phyloP scores from a whole-genome alignment of 2,888 invertebrate genomes.

The Drosophila bunnanda region DNA sequence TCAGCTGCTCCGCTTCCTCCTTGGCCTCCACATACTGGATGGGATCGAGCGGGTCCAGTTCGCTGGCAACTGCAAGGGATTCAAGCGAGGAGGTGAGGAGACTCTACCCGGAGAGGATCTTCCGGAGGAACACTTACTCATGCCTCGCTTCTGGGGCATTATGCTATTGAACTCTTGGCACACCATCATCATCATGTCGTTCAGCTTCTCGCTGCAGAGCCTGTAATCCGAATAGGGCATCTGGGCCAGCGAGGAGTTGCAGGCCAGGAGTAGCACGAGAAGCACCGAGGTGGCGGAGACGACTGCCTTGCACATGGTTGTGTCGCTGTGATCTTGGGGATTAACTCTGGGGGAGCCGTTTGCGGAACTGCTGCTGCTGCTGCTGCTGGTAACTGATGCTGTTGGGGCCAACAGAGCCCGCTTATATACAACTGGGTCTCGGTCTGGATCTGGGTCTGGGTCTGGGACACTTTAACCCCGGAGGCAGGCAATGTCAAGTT shows the following conservation, averaged over 20 bases:
- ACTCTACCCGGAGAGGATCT: background rate
- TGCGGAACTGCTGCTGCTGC: conserved; percentile 3
- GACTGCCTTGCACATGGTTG: conserved; percentile 16
- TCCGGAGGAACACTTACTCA: conserved; percentile 51
- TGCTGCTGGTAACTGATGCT: conserved; percentile 35
- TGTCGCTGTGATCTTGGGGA: conserved; percentile 10
- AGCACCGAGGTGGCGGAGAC: conserved; percentile 10
- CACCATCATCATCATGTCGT: conserved; percentile 44
- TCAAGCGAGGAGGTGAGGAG: too few species aligned
- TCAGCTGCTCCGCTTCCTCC: conserved; percentile 29
- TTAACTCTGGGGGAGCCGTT: conserved; percentile 15
- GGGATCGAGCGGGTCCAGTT: conserved; percentile 58
- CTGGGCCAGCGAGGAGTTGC: conserved; percentile 19
- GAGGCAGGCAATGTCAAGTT: conserved; percentile 59
- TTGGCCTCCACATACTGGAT: conserved; percentile 63
- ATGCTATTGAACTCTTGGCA: conserved; percentile 53
- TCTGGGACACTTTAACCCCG: conserved; percentile 33
- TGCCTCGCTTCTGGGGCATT: conserved; percentile 47
- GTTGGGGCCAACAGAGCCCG: conserved; percentile 12
- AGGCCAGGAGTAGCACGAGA: conserved; percentile 16
- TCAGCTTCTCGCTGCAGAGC: conserved; percentile 57
- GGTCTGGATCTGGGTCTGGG: conserved; percentile 28
- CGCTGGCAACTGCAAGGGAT: conserved; percentile 19
- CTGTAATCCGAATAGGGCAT: background rate
- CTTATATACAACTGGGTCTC: conserved; percentile 43